Base-by-base conservation (phyloP, 2,888 invertebrate genomes). In the Eupithecia vulgata region DNA sequence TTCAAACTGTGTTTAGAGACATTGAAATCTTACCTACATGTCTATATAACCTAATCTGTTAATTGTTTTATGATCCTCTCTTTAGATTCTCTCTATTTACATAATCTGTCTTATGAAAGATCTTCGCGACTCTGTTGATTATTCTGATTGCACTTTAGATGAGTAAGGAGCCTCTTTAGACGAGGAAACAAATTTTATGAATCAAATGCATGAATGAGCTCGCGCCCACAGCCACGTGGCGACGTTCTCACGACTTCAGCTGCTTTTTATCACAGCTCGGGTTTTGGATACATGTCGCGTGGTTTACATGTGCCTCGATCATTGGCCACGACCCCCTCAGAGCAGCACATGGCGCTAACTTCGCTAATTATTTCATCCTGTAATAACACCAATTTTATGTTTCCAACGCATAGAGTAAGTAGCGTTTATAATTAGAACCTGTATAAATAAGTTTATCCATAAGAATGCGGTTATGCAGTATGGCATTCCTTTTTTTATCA, bases 171-270 rank as follows among this genome's bases (percentile, higher is more conserved):
- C 12, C 35, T 82, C 84, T 82, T 85, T 78, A 87, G 83, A 81
- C 82, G 78, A 85, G 82, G 81, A 84, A 87, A 87, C 87, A 87
- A 85, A 89, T 91, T n/a, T 57, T 90, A 93, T 94, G 94, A 94
- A 94, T 94, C 92, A 93, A 93, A 93, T 91, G 90, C 90, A 91
- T 94, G 94, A 94, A 94, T 94, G 93, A 90, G 90, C 87, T 87
- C 82, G 85, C 86, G 87, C 67, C 74, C 86, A 75, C 73, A 83
- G 91, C 91, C 93, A 93, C 94, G 93, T 93, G 93, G 87, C 90
- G 86, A 68, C 80, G 92, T 94, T 94, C 93, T 93, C 93, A 94
- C 94, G 82, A 81, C 83, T 81, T 80, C 83, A 87, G 83, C 85
- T 85, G 87, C 90, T 92, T 93, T 92, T 93, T 93, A 90, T 91